Base-by-base conservation (phyloP, 53 echinoderm and acorn worm genomes). In the Pentamera pediparva region DNA sequence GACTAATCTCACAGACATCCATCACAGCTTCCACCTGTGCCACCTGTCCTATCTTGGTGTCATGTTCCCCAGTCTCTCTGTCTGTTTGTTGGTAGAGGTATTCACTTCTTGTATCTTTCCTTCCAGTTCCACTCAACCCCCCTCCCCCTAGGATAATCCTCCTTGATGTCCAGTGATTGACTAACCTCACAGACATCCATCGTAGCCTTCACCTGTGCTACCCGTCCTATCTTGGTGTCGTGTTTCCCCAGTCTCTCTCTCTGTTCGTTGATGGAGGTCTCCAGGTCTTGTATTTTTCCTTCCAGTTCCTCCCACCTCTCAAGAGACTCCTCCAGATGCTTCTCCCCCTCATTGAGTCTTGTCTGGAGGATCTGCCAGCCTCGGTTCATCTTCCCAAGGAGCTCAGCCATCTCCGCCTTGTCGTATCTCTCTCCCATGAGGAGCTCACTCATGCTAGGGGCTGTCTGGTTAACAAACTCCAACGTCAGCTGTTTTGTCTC, bases 381-480 rank as follows among this genome's bases (percentile, higher is more conserved):
- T 37, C 84, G 78, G 71, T 96, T 96, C 91, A 96, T 96, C 8
- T 61, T 21, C 2, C 98, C 98, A 8, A 98, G 91, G 10, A 86
- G 84, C 67, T 98, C 98, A 26, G 98, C 98, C 61, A 98, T 89
- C 75, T 98, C 98, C 1, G 98, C 89, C 62, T 92, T 98, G 76
- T 98, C 98, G 9, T 83, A 88, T 47, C 98, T 71, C 41, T 78
- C 77, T 20, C 84, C 74, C 38, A 91, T 89, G 6, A 83, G 62
- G 52, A 91, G 87, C 48, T 88, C 83, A 35, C 98, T 91, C 78
- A 85, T 88, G 38, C 83, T 91, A 12, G 87, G 78, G 25, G 91
- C 82, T 49, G 91, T 88, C 45, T 96, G 98, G 81, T 96, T 96
- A 79, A 96, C 86, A 81, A 96, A 96, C 63, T 96, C 98, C 21